A percentile compares a stretch with the other conserved stretches of the same genome.
These are phyloP conservation scores for Rapana venosa DNA, from an alignment of 2,888 invertebrate species.

Conservation along the genomic window DNA sequence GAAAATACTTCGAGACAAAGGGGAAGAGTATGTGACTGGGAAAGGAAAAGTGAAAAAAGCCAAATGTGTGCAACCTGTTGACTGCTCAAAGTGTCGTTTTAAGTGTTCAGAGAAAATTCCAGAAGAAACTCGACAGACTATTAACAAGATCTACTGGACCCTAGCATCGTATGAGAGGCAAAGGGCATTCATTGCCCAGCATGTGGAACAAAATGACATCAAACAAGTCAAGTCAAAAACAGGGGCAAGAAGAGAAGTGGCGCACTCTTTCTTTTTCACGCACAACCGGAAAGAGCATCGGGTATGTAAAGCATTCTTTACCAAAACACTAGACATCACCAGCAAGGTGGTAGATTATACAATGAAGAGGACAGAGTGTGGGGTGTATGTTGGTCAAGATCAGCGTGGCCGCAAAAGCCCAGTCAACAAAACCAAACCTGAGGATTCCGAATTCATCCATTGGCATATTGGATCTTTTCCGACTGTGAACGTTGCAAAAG, in stretches of 20 bases:
- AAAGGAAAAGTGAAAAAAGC: constrained; percentile 28
- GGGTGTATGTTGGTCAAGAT: constrained; percentile 42
- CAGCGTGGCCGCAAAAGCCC: constrained; percentile 44
- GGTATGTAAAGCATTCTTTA: constrained; percentile 51
- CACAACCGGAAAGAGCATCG: constrained; percentile 44
- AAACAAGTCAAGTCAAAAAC: constrained; percentile 22
- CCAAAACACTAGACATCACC: constrained; percentile 48
- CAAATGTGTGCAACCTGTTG: constrained; percentile 41
- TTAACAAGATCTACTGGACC: constrained; percentile 46
- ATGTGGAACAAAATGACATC: constrained; percentile 42
- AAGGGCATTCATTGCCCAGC: constrained; percentile 48
- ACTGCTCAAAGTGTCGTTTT: constrained; percentile 46
- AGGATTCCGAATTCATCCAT: constrained; percentile 26
- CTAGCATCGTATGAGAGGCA: constrained; percentile 50
- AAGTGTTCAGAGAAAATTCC: constrained; percentile 48
- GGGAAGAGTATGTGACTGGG: constrained; percentile 26
- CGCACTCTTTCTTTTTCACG: constrained; percentile 38
- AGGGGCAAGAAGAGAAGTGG: constrained; percentile 29
- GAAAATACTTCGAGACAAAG: constrained; percentile 16
- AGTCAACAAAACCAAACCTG: constrained; percentile 47
- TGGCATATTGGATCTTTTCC: constrained; percentile 32
- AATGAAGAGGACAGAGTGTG: constrained; percentile 45
- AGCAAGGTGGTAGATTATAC: constrained; percentile 49
- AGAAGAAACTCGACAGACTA: constrained; percentile 44
- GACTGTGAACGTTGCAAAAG: background rate